Base-by-base conservation (phyloP, 2,888 invertebrate species). In the Doris montereyensis region DNA sequence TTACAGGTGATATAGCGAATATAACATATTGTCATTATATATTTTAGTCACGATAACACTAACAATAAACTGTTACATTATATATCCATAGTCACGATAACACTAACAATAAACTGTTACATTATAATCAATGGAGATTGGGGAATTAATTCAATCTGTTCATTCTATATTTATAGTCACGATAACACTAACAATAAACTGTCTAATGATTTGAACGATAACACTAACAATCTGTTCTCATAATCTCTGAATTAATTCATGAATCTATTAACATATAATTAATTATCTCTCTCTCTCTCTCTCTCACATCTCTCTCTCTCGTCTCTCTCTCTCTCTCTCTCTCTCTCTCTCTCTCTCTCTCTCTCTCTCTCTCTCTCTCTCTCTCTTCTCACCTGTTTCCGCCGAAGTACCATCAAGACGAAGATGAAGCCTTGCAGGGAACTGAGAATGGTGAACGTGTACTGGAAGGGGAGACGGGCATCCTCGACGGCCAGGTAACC, bases 401-500 rank as follows among this genome's bases (percentile, higher is more conserved):
- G 83, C 4, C 88, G 77, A 5, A 84, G 84, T 28, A 88, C 87
- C 77, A 88, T 86, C 17, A 88, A 81, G 10, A 87, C 79, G 76
- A 88, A 88, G 79, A 88, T 87, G 81, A 88, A 87, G 4, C 88
- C 88, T 79, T 89, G 88, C 4, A 87, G 74, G 3, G 88, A 87
- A 76, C 85, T 87, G 21, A 86, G 79, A 13, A 86, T 83, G 26
- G 90, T 90, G 78, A 91, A 91, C 52, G 90, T 83, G 79, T 90
- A 90, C 74, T 90, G 88, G 83, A 90, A 90, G 2, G 85, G 83
- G 1, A 89, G 52, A 8, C 88, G 83, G 1, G 88, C 87, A 52
- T 88, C 86, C 13, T 86, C 84, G 28, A 91, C 86, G 4, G 90
- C 87, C 34, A 91, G 83, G 78, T 89, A 87, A 13, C 91, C 91